Evolutionary conservation across 2,888 invertebrate genomes (phyloP).

Genomic region (Griposia aprilina): DNA sequence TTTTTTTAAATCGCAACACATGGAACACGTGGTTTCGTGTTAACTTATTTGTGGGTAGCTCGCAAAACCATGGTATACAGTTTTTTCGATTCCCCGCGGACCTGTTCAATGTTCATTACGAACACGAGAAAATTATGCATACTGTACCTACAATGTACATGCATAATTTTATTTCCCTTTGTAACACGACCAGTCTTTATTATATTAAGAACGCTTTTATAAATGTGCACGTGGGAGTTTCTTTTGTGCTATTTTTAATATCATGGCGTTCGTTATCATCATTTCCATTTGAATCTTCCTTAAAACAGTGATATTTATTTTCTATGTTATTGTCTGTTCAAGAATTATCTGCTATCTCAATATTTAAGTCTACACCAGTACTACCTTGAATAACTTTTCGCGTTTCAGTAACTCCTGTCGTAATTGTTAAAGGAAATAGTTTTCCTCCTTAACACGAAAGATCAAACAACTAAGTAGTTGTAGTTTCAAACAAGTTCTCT

Average conservation of each 20-base stretch:
- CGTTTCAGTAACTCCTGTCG: slow-evolving; percentile 14
- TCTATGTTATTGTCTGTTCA: neutral
- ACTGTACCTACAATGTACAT: slow-evolving; percentile 47
- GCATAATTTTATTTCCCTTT: slow-evolving; percentile 53
- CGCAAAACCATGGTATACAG: slow-evolving; percentile 60
- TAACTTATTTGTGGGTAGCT: slow-evolving; percentile 54
- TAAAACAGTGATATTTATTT: neutral
- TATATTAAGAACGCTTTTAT: slow-evolving; percentile 32
- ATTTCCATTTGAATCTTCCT: slow-evolving; percentile 17
- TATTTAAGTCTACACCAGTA: neutral
- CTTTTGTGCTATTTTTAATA: slow-evolving; percentile 25
- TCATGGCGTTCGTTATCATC: neutral
- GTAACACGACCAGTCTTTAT: slow-evolving; percentile 19
- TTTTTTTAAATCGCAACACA: no score
- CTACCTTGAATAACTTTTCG: slow-evolving; percentile 16
- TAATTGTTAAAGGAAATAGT: slow-evolving; percentile 30
- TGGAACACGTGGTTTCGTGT: slow-evolving; percentile 23
- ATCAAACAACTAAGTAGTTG: slow-evolving; percentile 31
- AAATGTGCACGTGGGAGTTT: slow-evolving; percentile 10
- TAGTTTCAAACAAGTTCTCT: slow-evolving; percentile 37
- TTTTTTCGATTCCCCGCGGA: slow-evolving; percentile 67
- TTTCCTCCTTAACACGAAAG: slow-evolving; percentile 20
- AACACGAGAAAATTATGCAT: no score
- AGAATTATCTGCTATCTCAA: neutral
- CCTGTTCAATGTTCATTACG: slow-evolving; percentile 70